Evolutionary conservation across 2,797 vertebrate genomes (phyloP).

Genomic region (Hydrocynus forskahlii): DNA sequence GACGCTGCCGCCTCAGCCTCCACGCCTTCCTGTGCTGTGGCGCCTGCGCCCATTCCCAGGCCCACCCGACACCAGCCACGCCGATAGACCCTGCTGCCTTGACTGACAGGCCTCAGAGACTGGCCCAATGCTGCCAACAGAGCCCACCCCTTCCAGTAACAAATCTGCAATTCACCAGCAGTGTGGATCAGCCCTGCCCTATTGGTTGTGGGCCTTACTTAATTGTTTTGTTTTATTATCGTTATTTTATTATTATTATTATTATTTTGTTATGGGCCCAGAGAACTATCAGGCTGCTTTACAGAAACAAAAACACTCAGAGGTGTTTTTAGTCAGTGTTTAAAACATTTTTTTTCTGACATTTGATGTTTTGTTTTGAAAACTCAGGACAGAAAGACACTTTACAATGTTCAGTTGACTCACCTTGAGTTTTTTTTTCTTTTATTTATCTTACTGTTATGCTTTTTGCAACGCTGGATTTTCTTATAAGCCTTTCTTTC

Average conservation of each 20-base stretch:
- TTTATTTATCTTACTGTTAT: slow-evolving; percentile 49
- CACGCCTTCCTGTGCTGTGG: slow-evolving; percentile 60
- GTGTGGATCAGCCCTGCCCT: slow-evolving; percentile 47
- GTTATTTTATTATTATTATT: slow-evolving; percentile 15
- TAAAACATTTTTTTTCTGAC: slow-evolving; percentile 50
- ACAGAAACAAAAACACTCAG: slow-evolving; percentile 33
- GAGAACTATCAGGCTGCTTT: slow-evolving; percentile 34
- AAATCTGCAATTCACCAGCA: slow-evolving; percentile 69
- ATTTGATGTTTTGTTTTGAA: slow-evolving; percentile 64
- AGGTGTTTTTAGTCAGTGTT: slow-evolving; percentile 51
- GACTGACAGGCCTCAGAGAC: slow-evolving; percentile 46
- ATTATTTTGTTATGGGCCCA: slow-evolving; percentile 30
- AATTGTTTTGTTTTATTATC: slow-evolving; percentile 24
- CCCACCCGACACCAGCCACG: slow-evolving; percentile 81
- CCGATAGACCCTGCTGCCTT: slow-evolving; percentile 57
- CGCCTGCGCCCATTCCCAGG: slow-evolving; percentile 79
- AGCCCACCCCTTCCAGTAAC: slow-evolving; percentile 26
- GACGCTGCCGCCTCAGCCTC: slow-evolving; percentile 86
- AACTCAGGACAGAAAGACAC: slow-evolving; percentile 79
- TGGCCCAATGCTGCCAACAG: slow-evolving; percentile 55
- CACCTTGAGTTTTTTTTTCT: slow-evolving; percentile 53
- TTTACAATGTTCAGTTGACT: slow-evolving; percentile 56
- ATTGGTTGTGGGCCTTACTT: slow-evolving; percentile 15
- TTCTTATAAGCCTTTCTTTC: slow-evolving; percentile 62
- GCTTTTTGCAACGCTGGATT: slow-evolving; percentile 63